phyloP scores from a whole-genome alignment of 2,888 invertebrate genomes.

The Tetranychus piercei region DNA sequence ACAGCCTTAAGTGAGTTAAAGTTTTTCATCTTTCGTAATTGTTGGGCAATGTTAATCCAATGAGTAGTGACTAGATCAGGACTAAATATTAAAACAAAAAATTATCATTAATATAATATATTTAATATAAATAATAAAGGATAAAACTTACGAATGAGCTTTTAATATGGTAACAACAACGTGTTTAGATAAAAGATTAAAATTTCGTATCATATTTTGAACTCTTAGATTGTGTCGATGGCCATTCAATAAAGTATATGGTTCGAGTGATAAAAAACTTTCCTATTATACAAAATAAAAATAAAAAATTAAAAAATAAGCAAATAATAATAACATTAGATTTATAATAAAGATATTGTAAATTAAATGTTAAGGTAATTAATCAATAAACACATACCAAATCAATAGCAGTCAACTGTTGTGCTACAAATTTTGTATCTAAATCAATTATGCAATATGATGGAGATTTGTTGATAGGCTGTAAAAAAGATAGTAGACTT shows the following conservation, averaged over 20 bases:
- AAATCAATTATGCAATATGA: conserved; percentile 18
- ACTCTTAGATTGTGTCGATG: conserved; percentile 17
- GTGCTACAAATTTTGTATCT: conserved; percentile 21
- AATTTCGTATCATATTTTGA: conserved; percentile 21
- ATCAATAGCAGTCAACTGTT: conserved; percentile 23
- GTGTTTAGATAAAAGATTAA: conserved; percentile 22
- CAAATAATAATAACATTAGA: not conserved
- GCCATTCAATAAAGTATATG: conserved; percentile 19
- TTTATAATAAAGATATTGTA: not conserved
- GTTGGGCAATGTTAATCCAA: conserved; percentile 22
- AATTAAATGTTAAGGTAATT: not conserved
- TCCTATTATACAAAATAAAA: conserved; percentile 13
- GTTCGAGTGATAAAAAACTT: conserved; percentile 21
- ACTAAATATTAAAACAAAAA: not conserved
- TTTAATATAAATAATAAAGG: not conserved
- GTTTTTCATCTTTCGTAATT: conserved; percentile 21
- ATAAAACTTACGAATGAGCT: conserved; percentile 17
- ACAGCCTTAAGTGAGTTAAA: conserved; percentile 23
- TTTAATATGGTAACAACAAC: conserved; percentile 21
- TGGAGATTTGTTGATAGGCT: conserved; percentile 4
- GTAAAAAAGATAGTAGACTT: not conserved
- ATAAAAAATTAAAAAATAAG: not conserved
- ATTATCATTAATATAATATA: not conserved
- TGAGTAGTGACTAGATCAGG: conserved; percentile 20
- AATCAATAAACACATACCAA: conserved; percentile 15